Evolutionary conservation across 2,888 invertebrate genomes (phyloP).

Genomic region (Notocelia uddmanniana): DNA sequence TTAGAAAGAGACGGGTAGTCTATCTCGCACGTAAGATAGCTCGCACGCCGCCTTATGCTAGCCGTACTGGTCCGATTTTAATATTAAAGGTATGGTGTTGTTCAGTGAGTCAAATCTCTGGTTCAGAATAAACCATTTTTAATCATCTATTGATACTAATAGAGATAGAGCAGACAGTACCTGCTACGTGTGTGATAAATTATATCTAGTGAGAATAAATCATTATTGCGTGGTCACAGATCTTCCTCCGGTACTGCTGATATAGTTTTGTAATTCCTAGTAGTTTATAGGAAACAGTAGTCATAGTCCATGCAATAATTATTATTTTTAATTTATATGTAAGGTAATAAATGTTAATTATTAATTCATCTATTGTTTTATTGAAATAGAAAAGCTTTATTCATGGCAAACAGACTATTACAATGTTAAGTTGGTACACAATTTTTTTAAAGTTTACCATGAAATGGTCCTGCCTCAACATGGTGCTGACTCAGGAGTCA

Average conservation of each 20-base stretch:
- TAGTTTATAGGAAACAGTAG: constrained; percentile 45
- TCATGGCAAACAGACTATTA: too few relatives aligned
- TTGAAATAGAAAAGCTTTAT: not conserved
- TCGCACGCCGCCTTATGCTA: too few relatives aligned
- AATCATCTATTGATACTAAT: not conserved
- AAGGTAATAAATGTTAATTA: constrained; percentile 42
- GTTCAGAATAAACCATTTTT: not conserved
- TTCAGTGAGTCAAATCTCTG: not conserved
- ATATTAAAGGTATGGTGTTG: not conserved
- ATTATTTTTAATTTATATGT: constrained; percentile 47
- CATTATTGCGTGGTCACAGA: constrained; percentile 40
- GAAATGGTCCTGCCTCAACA: too few relatives aligned
- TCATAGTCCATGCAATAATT: constrained; percentile 45
- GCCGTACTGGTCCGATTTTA: not conserved
- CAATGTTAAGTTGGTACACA: too few relatives aligned
- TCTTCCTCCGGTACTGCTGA: constrained; percentile 33
- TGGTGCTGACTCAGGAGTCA: too few relatives aligned
- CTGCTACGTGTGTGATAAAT: constrained; percentile 42
- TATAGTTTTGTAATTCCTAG: constrained; percentile 48
- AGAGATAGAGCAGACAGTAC: constrained; percentile 16
- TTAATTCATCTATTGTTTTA: constrained; percentile 22
- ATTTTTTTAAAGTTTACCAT: too few relatives aligned
- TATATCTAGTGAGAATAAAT: constrained; percentile 37
- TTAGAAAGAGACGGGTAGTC: too few relatives aligned
- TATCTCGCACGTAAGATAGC: too few relatives aligned